Evolutionary conservation across 2,113 vertebrate species (phyloP), one percentile per base, ranked within the genome.

Genomic region (Zosterops lateralis): DNA sequence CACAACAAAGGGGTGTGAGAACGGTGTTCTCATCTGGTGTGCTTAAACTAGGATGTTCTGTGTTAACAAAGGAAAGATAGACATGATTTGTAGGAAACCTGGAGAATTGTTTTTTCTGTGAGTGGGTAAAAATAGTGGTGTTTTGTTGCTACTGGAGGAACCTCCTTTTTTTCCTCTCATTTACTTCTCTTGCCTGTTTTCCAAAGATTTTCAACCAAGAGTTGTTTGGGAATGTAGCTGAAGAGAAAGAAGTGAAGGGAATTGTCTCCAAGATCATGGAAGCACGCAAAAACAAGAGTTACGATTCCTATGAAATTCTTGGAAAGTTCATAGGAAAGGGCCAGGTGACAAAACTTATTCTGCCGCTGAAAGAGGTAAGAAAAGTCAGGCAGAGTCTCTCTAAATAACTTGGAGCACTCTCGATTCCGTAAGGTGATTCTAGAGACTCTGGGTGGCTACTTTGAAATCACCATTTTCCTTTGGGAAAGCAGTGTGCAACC

Each of bases 181-280:
- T 84, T 50, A 51, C 9, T 80, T 78, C 21, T 64, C 71, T 92
- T 73, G 66, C 58, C 79, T 90, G 25, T 56, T 95, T 94, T 89
- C 34, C 38, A 48, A 97, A 99, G 99, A 98, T 99, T 95, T 99
- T 99, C 96, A 99, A 99, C 95, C 98, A 98, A 9, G 99, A 99
- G 92, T 96, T 99, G 72, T 99, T 99, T 65, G 99, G 99, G 11
- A 93, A 97, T 0, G 32, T 99, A 57, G 99, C 99, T 2, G 99
- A 99, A 96, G 99, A 99, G 94, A 99, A 99, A 78, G 99, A 99
- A 68, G 98, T 99, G 57, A 99, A 98, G 60, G 99, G 99, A 53
- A 99, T 99, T 17, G 97, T 99, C 54, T 99, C 99, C 83, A 99
- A 99, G 96, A 97, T 99, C 84, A 99, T 99, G 99, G 99, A 99